Percentiles rank a stretch among this genome's conserved stretches.
phyloP scores from a whole-genome alignment of 2,113 vertebrate genomes.

The Chamaetylas fuelleborni region DNA sequence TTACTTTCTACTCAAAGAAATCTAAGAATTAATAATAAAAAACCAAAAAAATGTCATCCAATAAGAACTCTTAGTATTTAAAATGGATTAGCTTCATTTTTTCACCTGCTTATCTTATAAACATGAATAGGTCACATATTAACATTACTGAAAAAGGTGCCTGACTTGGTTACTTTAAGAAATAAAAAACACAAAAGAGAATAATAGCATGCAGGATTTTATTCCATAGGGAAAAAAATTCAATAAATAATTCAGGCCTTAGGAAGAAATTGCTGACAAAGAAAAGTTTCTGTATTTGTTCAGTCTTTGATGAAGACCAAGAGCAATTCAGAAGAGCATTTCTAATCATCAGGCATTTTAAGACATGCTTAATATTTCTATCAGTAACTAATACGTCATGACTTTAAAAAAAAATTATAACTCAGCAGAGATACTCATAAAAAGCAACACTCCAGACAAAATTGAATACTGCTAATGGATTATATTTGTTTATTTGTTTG shows the following conservation, averaged over 20 bases:
- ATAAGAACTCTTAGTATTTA: background rate
- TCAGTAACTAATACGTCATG: background rate
- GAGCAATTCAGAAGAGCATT: background rate
- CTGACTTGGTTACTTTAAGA: background rate
- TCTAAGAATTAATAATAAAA: background rate
- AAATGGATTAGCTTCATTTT: background rate
- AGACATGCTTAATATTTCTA: background rate
- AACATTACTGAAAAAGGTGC: background rate
- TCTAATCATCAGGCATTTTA: background rate
- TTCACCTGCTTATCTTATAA: background rate
- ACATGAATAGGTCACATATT: background rate
- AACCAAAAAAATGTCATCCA: accelerated
- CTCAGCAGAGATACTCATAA: background rate
- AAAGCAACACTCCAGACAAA: background rate
- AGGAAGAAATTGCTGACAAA: background rate
- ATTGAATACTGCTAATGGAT: background rate
- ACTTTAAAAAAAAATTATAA: background rate
- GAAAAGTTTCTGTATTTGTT: background rate
- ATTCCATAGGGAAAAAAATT: background rate
- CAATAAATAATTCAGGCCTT: background rate
- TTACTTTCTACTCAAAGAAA: background rate
- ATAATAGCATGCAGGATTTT: background rate
- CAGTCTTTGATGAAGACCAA: background rate
- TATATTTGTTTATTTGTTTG: background rate
- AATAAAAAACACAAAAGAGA: background rate